Conservation (phyloP, 2,888 invertebrate species). For the Mechanitis mazaeus region DNA sequence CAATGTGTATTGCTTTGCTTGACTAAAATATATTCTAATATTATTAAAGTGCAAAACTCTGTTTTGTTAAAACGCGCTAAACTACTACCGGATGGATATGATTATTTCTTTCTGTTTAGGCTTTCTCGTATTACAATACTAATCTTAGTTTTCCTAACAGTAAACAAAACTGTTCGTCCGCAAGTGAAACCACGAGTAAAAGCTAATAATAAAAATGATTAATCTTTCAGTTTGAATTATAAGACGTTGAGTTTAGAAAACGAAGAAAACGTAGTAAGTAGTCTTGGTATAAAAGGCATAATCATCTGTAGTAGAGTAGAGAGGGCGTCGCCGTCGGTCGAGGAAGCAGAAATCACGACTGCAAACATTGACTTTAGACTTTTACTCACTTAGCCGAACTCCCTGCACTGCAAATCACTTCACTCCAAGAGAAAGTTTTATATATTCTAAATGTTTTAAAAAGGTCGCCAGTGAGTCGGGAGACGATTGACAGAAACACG, state of each 20-base stretch:
- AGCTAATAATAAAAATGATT: too few relatives aligned
- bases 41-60: too few relatives aligned
- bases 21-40: too few relatives aligned
- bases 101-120: too few relatives aligned
- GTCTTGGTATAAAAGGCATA: conserved; percentile 23
- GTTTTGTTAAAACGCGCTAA: too few relatives aligned
- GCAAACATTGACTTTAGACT: conserved; percentile 75
- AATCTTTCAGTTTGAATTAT: background rate
- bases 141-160: too few relatives aligned
- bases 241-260: background rate
- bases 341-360: conserved; percentile 67
- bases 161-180: too few relatives aligned
- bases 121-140: too few relatives aligned
- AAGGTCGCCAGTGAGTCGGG: conserved; percentile 42
- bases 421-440: conserved; percentile 55
- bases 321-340: conserved; percentile 52
- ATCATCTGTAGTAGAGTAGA: conserved; percentile 28
- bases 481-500: conserved; percentile 45
- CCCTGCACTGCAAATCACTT: conserved; percentile 67
- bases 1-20: too few relatives aligned
- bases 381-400: conserved; percentile 72
- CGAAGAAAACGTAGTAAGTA: conserved; percentile 21
- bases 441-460: conserved; percentile 60
- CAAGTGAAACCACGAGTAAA: too few relatives aligned
- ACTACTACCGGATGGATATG: too few relatives aligned